A percentile compares a stretch with the other conserved stretches of the same genome.
Evolutionary conservation across 92 coral and sea anemone genomes (phyloP).

Genomic region (Phenganax marumi): DNA sequence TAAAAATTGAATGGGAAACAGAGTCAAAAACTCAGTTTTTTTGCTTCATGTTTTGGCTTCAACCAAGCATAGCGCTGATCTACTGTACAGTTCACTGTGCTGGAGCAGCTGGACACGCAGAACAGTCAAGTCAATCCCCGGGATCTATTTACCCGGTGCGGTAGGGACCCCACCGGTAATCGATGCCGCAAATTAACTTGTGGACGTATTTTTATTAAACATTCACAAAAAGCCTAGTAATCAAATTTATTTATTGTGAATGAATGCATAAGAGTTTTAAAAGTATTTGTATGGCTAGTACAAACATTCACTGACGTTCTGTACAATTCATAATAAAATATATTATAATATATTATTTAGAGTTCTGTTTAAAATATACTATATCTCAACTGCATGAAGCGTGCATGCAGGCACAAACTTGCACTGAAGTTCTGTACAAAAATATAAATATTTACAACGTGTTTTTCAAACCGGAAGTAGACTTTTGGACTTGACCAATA

Average conservation of each 20-base stretch:
- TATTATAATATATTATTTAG: not conserved
- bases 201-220: slow-evolving; percentile 71
- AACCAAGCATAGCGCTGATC: no score
- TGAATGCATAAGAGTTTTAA: no score
- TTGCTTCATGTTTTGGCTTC: no score
- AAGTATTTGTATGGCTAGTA: not conserved
- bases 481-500: not conserved
- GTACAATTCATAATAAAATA: not conserved
- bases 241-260: no score
- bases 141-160: slow-evolving; percentile 81
- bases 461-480: not conserved
- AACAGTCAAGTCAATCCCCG: no score
- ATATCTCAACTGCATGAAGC: not conserved
- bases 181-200: slow-evolving; percentile 64
- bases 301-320: slow-evolving; percentile 30
- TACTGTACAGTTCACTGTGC: no score
- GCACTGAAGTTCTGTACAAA: slow-evolving; percentile 40
- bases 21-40: no score
- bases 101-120: no score
- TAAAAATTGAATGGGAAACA: no score
- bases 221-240: slow-evolving; percentile 36
- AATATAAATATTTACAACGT: not conserved
- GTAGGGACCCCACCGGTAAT: slow-evolving; percentile 66
- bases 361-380: not conserved
- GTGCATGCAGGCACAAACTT: slow-evolving; percentile 14